Evolutionary conservation across 2,113 vertebrate species (phyloP), one percentile per base, ranked within the genome.

Genomic region (Rhynchomys soricoides): DNA sequence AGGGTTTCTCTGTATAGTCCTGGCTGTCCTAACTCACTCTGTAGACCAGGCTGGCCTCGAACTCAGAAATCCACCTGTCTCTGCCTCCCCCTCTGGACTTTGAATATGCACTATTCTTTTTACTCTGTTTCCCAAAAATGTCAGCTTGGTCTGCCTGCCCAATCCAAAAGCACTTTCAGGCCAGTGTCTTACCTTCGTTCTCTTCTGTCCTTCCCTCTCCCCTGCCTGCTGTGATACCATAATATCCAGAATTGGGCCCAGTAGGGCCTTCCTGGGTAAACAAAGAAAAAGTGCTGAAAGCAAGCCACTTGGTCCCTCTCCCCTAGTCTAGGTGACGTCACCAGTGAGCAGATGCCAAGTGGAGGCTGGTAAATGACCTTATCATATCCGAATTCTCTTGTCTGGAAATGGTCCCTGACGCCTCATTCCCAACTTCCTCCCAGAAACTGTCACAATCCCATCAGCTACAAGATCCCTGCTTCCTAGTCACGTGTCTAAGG

Each of bases 21-120:
- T n/a, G n/a, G n/a, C n/a, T n/a, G n/a, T n/a, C n/a, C n/a, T n/a
- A n/a, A n/a, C n/a, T n/a, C n/a, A n/a, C n/a, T n/a, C n/a, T n/a
- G n/a, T n/a, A n/a, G n/a, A n/a, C n/a, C n/a, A n/a, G n/a, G n/a
- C n/a, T n/a, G n/a, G n/a, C n/a, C n/a, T n/a, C n/a, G n/a, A n/a
- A n/a, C n/a, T n/a, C n/a, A n/a, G n/a, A n/a, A n/a, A n/a, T n/a
- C n/a, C n/a, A n/a, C n/a, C n/a, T n/a, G n/a, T n/a, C n/a, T n/a
- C n/a, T n/a, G n/a, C n/a, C n/a, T n/a, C n/a, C n/a, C 48, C 6
- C 55, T 0, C 0, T 57, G 70, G 55, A 22, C 43, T 50, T 21
- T 59, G 62, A 10, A 45, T 31, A 78, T 1, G 8, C 4, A 1
- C 8, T 11, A 2, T 1, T 10, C 31, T 19, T 83, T 66, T 59